Conservation (phyloP, 2,888 invertebrate genomes). For the Agrotis clavis region DNA sequence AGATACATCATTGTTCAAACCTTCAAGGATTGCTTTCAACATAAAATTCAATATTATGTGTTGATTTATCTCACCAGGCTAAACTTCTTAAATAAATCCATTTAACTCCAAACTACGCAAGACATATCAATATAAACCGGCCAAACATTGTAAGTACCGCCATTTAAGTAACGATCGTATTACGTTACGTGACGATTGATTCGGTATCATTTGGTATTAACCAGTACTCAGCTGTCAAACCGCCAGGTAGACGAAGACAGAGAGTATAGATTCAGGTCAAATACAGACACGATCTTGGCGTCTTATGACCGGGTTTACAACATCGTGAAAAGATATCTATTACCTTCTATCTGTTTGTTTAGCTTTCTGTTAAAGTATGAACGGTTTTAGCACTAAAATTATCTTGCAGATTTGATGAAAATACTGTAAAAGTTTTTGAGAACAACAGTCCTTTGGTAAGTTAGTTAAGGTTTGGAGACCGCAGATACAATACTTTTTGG, state of each 20-base stretch:
- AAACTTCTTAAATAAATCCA: neutral
- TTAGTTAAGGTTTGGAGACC: neutral
- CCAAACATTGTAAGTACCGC: slow-evolving; percentile 20
- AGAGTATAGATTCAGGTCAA: slow-evolving; percentile 54
- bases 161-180: slow-evolving; percentile 47
- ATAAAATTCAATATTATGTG: neutral
- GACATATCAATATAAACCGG: slow-evolving; percentile 22
- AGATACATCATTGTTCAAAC: too few species aligned
- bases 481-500: neutral
- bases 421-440: too few species aligned
- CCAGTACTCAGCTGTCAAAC: slow-evolving; percentile 50
- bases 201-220: slow-evolving; percentile 52
- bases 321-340: slow-evolving; percentile 58
- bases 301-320: slow-evolving; percentile 56
- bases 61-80: neutral
- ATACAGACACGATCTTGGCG: slow-evolving; percentile 54
- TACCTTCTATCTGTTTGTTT: slow-evolving; percentile 48
- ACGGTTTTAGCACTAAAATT: neutral
- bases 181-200: slow-evolving; percentile 56
- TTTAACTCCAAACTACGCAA: slow-evolving; percentile 16
- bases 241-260: slow-evolving; percentile 51
- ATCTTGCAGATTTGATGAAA: neutral
- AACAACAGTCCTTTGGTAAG: neutral
- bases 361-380: slow-evolving; percentile 13
- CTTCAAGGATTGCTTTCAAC: neutral